Evolutionary conservation across 2,888 invertebrate species (phyloP).

Genomic region (Platycheirus rosarum): DNA sequence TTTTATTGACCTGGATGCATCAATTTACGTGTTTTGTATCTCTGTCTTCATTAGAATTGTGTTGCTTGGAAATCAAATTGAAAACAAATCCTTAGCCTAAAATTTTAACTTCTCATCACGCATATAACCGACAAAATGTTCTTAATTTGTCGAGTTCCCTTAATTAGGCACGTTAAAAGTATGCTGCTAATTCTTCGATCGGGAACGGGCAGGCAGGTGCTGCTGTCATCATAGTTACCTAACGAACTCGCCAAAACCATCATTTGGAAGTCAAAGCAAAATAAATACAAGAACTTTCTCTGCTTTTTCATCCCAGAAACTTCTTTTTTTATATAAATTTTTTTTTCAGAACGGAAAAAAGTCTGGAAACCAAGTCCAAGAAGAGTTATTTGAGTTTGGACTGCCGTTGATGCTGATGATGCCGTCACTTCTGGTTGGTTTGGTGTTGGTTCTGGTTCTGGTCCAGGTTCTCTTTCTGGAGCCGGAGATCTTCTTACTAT

Average conservation of each 20-base stretch:
- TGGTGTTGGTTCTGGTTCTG: neutral
- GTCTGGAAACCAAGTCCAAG: slow-evolving; percentile 41
- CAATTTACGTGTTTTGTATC: too few species aligned
- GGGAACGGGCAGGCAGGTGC: neutral
- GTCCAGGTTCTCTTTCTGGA: slow-evolving; percentile 14
- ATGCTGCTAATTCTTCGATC: slow-evolving; percentile 3
- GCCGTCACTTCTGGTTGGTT: slow-evolving; percentile 41
- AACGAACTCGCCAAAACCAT: slow-evolving; percentile 32
- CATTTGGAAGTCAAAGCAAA: slow-evolving; percentile 18
- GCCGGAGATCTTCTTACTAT: slow-evolving; percentile 36
- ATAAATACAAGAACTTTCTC: slow-evolving; percentile 24
- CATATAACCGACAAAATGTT: too few species aligned
- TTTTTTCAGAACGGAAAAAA: neutral
- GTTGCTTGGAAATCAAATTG: too few species aligned
- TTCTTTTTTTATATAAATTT: slow-evolving; percentile 4
- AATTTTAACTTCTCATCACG: too few species aligned
- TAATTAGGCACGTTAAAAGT: slow-evolving; percentile 13
- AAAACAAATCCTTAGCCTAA: too few species aligned
- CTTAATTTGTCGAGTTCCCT: too few species aligned
- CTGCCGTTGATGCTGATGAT: slow-evolving; percentile 38
- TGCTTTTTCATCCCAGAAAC: slow-evolving; percentile 9
- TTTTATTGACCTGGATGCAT: too few species aligned
- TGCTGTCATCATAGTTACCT: slow-evolving; percentile 23
- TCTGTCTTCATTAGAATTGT: too few species aligned
- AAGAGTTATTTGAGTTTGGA: slow-evolving; percentile 61